phyloP scores from a whole-genome alignment of 2,888 invertebrate species.

The Hanleya hanleyi region DNA sequence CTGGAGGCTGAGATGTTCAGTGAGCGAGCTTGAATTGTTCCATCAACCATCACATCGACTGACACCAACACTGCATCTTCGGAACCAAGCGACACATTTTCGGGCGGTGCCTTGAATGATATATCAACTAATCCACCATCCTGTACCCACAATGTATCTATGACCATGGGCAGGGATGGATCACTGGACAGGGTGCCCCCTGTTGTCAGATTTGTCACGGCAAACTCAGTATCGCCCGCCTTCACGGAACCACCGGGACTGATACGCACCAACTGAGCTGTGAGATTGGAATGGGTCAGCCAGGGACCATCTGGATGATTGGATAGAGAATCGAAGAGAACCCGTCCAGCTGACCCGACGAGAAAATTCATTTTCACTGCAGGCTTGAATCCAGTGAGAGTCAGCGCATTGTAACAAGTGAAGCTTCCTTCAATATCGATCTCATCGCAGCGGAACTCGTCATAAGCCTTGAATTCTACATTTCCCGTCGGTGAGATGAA shows the following conservation, averaged over 20 bases:
- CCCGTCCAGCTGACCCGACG: constrained; percentile 23
- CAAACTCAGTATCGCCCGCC: constrained; percentile 37
- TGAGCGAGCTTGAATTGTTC: constrained; percentile 47
- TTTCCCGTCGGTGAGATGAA: constrained; percentile 33
- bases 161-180: constrained; percentile 26
- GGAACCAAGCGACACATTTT: constrained; percentile 26
- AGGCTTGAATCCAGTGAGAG: constrained; percentile 16
- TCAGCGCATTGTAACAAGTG: constrained; percentile 30
- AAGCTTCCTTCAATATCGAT: constrained; percentile 37
- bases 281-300: constrained; percentile 27
- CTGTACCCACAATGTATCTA: constrained; percentile 6
- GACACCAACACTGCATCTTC: constrained; percentile 31
- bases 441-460: constrained; percentile 37
- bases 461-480: constrained; percentile 41
- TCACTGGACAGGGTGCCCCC: constrained; percentile 31
- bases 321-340: constrained; percentile 36
- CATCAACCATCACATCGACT: constrained; percentile 33
- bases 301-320: constrained; percentile 29
- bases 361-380: constrained; percentile 14
- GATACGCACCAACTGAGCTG: constrained; percentile 26
- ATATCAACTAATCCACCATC: constrained; percentile 33
- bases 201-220: constrained; percentile 20
- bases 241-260: constrained; percentile 29
- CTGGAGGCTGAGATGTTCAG: constrained; percentile 22
- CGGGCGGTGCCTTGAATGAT: constrained; percentile 37